phyloP scores from a whole-genome alignment of 2,797 vertebrate species.

The Acropternis orthonyx region DNA sequence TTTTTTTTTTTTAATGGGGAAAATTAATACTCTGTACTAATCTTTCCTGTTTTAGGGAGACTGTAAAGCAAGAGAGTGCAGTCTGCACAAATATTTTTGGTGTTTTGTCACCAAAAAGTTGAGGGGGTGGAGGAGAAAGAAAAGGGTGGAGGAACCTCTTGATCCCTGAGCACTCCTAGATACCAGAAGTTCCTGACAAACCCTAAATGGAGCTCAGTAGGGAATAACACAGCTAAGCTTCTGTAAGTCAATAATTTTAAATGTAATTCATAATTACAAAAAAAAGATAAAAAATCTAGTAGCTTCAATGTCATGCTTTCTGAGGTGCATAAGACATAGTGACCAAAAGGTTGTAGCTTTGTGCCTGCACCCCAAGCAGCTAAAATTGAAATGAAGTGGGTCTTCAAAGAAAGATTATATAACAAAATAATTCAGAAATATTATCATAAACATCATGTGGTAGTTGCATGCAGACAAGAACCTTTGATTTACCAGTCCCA shows the following conservation, averaged over 20 bases:
- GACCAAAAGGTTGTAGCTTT: not conserved
- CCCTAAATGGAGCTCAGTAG: not conserved
- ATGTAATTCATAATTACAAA: not conserved
- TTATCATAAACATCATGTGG: not conserved
- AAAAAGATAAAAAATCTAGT: not conserved
- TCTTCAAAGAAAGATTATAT: not conserved
- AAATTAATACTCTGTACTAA: not conserved
- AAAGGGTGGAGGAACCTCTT: not conserved
- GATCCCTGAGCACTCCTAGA: not conserved
- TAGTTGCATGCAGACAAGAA: not conserved
- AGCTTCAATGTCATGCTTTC: not conserved
- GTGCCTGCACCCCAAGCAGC: not conserved
- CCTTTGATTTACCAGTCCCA: not conserved
- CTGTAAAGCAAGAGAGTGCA: not conserved
- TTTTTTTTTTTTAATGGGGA: not conserved
- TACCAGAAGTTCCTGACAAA: not conserved
- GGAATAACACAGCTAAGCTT: not conserved
- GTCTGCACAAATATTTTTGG: not conserved
- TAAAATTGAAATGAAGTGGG: not conserved
- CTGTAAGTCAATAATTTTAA: not conserved
- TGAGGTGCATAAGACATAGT: not conserved
- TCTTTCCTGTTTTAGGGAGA: not conserved
- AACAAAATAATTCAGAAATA: not conserved
- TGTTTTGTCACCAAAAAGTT: conserved; percentile 15
- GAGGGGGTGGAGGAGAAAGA: not conserved